Evolutionary conservation across 1,140 invertebrate species (phyloP), one percentile per base, ranked within the genome.

Genomic region (Diplogasteroides magnus): DNA sequence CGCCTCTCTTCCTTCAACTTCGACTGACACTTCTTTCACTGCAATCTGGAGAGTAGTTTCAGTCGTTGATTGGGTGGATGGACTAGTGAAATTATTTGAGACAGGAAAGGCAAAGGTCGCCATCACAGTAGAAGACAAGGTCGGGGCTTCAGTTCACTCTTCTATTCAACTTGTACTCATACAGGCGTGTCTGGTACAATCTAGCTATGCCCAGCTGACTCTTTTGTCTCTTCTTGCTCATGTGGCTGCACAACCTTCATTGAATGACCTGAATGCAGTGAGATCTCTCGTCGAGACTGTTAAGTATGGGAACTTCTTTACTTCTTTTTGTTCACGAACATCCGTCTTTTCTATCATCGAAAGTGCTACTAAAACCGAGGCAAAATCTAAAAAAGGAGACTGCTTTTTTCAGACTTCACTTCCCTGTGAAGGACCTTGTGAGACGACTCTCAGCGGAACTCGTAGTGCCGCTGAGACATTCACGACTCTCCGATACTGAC

Each of bases 91-190:
- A n/a, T 31, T 72, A 25, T 61, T 72, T 15, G 64, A 72, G 37
- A 61, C 27, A 65, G 26, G 70, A 72, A n/a, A n/a, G n/a, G 48
- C 59, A 48, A 48, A 48, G 37, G 19, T 48, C 6, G 19, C 6
- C 37, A 48, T 48, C 19, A 48, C 67, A 27, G 66, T 67, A 19
- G 70, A 72, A 63, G 70, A 72, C 48, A 72, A 72, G 27, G 67
- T 68, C 6, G 19, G 37, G 6, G 37, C 6, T 11, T 48, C 6
- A 11, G 6, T 6, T 48, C 19, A 11, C 19, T 48, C 37, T 11
- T 48, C 37, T 19, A n/a, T n/a, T n/a, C n/a, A n/a, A n/a, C n/a
- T n/a, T n/a, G n/a, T n/a, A n/a, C n/a, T n/a, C n/a, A n/a, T 48
- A 48, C 37, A 48, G 37, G 37, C 37, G 6, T 48, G 37, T 48